phyloP scores from a whole-genome alignment of 2,113 vertebrate species.

The Xenopus borealis region DNA sequence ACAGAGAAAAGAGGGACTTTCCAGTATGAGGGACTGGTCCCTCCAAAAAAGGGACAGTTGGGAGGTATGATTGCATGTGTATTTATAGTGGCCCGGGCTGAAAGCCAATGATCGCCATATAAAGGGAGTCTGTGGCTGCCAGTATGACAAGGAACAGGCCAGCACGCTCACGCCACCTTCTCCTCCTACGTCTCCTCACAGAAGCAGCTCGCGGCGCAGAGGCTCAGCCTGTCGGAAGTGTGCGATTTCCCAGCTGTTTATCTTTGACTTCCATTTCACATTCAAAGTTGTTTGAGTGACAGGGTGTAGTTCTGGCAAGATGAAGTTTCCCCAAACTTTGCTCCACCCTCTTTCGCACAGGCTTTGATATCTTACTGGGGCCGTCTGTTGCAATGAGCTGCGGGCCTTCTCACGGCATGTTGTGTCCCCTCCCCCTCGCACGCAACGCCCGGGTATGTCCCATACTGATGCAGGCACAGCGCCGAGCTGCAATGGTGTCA shows the following conservation, averaged over 20 bases:
- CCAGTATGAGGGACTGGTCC: too few species aligned
- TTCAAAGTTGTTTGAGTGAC: constrained; percentile 27
- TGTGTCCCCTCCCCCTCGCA: constrained; percentile 20
- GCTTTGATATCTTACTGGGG: constrained; percentile 20
- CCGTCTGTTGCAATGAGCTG: constrained; percentile 6
- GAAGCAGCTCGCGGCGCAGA: too few species aligned
- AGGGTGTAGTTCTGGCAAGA: constrained; percentile 29
- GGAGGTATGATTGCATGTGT: too few species aligned
- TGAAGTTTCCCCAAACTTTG: constrained; percentile 29
- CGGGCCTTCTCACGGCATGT: constrained; percentile 14
- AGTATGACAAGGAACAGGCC: too few species aligned
- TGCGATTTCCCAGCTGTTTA: constrained; percentile 38
- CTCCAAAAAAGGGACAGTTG: too few species aligned
- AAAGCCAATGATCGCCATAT: too few species aligned
- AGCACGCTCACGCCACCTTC: too few species aligned
- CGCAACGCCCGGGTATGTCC: constrained; percentile 25
- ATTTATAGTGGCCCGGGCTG: too few species aligned
- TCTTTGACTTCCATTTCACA: constrained; percentile 17
- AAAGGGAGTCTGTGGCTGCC: too few species aligned
- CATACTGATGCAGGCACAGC: constrained; percentile 10
- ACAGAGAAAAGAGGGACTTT: too few species aligned
- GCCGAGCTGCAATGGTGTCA: constrained; percentile 2
- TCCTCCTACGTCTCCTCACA: too few species aligned
- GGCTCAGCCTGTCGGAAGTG: constrained; percentile 26
- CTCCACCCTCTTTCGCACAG: constrained; percentile 39